Evolutionary conservation across 2,113 vertebrate genomes (phyloP).

Genomic region (Phoenicopterus ruber): DNA sequence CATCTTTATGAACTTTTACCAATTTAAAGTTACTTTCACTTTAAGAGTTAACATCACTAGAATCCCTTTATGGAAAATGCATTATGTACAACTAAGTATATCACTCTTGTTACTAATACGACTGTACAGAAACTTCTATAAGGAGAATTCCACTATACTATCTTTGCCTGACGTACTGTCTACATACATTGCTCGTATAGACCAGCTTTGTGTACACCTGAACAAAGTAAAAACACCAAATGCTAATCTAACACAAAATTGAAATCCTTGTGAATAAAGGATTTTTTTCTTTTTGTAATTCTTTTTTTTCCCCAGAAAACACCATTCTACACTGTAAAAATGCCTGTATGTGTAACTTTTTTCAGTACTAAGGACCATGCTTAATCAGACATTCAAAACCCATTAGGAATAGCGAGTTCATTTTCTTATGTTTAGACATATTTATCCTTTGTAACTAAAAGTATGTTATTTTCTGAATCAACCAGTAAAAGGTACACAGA

Average conservation of each 20-base stretch:
- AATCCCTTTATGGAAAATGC: neutral
- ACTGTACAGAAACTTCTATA: neutral
- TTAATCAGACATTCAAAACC: neutral
- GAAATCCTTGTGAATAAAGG: neutral
- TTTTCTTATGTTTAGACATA: neutral
- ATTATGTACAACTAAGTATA: neutral
- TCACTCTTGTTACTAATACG: neutral
- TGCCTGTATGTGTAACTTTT: neutral
- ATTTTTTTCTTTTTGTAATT: neutral
- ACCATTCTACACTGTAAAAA: neutral
- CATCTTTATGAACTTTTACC: neutral
- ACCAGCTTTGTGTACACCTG: neutral
- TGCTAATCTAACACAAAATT: neutral
- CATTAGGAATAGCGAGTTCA: neutral
- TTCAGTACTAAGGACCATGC: neutral
- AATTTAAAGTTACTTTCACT: slow-evolving; percentile 29
- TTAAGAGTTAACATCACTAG: slow-evolving; percentile 8
- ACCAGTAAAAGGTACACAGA: neutral
- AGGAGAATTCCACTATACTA: neutral
- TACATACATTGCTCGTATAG: neutral
- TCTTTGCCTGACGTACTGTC: neutral
- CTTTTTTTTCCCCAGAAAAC: neutral
- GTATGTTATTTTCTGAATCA: neutral
- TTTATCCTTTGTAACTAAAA: neutral
- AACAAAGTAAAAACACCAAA: neutral